phyloP scores from a whole-genome alignment of 2,797 vertebrate genomes.

The Enteromius treurensis region DNA sequence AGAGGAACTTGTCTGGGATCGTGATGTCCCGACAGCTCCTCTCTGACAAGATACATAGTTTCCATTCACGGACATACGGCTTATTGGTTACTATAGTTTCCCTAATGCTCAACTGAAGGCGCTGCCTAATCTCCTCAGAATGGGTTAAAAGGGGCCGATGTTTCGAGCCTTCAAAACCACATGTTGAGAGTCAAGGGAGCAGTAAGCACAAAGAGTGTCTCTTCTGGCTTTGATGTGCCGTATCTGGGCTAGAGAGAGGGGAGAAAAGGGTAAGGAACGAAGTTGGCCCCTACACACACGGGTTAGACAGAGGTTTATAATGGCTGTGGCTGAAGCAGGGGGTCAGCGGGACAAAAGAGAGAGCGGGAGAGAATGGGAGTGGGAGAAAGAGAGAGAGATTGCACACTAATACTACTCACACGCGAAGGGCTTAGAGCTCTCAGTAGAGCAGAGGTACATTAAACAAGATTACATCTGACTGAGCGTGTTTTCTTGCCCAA shows the following conservation, averaged over 20 bases:
- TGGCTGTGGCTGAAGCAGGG: constrained; percentile 70
- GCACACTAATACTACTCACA: constrained; percentile 55
- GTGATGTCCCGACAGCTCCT: constrained; percentile 89
- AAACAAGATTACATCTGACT: constrained; percentile 67
- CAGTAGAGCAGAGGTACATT: constrained; percentile 59
- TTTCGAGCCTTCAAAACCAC: constrained; percentile 94
- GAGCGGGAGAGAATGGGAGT: constrained; percentile 58
- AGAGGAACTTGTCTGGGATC: constrained; percentile 90
- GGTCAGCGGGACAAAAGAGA: constrained; percentile 69
- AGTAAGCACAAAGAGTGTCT: constrained; percentile 91
- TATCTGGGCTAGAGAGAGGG: constrained; percentile 85
- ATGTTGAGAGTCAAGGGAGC: constrained; percentile 98
- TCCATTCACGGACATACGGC: constrained; percentile 96
- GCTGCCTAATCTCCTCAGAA: constrained; percentile 98
- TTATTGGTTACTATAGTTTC: constrained; percentile 99
- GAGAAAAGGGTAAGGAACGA: constrained; percentile 77
- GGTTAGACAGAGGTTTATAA: constrained; percentile 79
- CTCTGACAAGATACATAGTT: constrained; percentile 99
- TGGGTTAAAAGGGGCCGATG: constrained; percentile 99
- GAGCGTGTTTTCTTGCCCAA: constrained; percentile 55
- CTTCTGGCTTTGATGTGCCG: constrained; percentile 83
- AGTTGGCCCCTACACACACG: constrained; percentile 75
- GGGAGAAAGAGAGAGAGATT: constrained; percentile 42
- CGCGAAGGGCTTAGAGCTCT: constrained; percentile 52
- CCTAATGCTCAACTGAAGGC: constrained; percentile 98